Base-by-base conservation (phyloP, 2,113 vertebrate genomes). In the Mesocricetus auratus region DNA sequence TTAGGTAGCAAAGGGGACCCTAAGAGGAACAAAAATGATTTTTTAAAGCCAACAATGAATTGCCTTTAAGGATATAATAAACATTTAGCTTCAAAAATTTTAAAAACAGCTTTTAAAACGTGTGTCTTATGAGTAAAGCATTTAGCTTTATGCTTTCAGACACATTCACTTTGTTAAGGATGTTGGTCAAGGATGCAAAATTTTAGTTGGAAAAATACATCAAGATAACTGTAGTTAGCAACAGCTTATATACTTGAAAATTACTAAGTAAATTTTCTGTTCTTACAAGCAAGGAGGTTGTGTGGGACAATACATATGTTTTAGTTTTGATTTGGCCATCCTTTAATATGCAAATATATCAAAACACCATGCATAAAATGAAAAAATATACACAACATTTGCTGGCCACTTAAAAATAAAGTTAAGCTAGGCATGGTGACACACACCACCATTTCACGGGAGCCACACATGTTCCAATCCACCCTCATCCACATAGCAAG, bases 121-220 rank as follows among this genome's bases (percentile, higher is more conserved):
- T 68, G 4, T n/a, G 29, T 45, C 66, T 89, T 96, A 69, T 24
- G 24, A 89, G 50, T 42, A 78, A 75, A 90, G n/a, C 6, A 7
- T 89, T 77, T 66, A 58, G 29, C 60, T 88, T 79, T 79, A 17
- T 94, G 26, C 68, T 93, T 96, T 96, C 64, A 91, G 31, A 26
- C 17, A n/a, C n/a, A 68, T 82, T 87, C 81, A 39, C 91, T 90
- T 92, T 90, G 60, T 45, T 42, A 94, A 78, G 11, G 36, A 22
- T 62, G 36, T 78, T 90, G 36, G 42, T 62, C 31, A 79, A 77
- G 42, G 12, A 62, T 62, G 21, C 33, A 77, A 68, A 75, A 69
- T 77, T 83, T 90, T 33, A 42, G 13, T 60, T 26, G 82, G 47
- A 74, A 79, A 12, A 64, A 13, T 68, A 21, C 15, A n/a, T 39